Evolutionary conservation across 2,113 vertebrate species (phyloP).

Genomic region (Benitochromis conjunctus): DNA sequence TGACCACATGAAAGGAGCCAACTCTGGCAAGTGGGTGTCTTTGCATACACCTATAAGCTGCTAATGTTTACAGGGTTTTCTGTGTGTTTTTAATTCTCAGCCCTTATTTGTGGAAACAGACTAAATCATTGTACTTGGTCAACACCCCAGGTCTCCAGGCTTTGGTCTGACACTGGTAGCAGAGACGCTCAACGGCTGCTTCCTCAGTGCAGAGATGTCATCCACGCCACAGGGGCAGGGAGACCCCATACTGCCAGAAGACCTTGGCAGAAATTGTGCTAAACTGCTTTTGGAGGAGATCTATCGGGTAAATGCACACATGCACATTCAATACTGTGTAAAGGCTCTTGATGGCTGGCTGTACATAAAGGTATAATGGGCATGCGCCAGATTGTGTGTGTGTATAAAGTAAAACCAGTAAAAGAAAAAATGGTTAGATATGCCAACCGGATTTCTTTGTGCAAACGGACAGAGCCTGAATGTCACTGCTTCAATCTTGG

Average conservation of each 20-base stretch:
- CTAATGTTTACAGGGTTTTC: background rate
- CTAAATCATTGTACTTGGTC: background rate
- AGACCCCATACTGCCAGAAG: slow-evolving; percentile 82
- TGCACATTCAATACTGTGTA: background rate
- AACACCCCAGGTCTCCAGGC: slow-evolving; percentile 84
- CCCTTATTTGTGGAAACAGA: background rate
- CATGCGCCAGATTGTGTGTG: background rate
- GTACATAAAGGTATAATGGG: background rate
- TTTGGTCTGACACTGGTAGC: slow-evolving; percentile 90
- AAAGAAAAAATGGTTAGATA: background rate
- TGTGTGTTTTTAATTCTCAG: background rate
- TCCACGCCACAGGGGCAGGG: slow-evolving; percentile 92
- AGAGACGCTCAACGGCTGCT: slow-evolving; percentile 84
- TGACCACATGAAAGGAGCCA: slow-evolving; percentile 92
- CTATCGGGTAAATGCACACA: slow-evolving; percentile 76
- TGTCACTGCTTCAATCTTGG: background rate
- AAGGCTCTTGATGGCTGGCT: background rate
- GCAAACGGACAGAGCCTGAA: background rate
- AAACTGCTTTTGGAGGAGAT: slow-evolving; percentile 91
- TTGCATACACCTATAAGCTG: background rate
- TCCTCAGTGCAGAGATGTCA: slow-evolving; percentile 87
- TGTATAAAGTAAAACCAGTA: background rate
- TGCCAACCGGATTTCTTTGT: background rate
- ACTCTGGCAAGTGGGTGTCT: slow-evolving; percentile 89
- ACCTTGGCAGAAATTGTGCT: slow-evolving; percentile 88